Percentiles rank a stretch among this genome's conserved stretches.
Evolutionary conservation across 1,140 invertebrate species (phyloP).

Genomic region (Diabrotica undecimpunctata): DNA sequence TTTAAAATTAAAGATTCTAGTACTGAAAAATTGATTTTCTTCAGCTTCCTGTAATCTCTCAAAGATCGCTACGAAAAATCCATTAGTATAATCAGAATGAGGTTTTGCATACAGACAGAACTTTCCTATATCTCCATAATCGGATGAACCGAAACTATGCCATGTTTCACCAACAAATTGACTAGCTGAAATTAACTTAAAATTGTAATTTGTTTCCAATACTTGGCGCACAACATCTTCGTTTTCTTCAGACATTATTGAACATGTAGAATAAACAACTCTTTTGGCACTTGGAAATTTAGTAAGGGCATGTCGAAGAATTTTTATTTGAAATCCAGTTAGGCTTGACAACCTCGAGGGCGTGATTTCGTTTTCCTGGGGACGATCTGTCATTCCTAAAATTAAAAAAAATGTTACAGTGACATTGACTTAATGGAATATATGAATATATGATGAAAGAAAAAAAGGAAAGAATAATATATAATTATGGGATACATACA

Average conservation of each 20-base stretch:
- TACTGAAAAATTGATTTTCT: slow-evolving; percentile 39
- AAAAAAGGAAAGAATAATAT: neutral
- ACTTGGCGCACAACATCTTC: slow-evolving; percentile 79
- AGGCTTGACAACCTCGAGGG: slow-evolving; percentile 62
- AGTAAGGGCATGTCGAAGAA: slow-evolving; percentile 80
- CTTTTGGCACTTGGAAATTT: slow-evolving; percentile 78
- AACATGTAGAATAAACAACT: slow-evolving; percentile 95
- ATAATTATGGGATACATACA: neutral
- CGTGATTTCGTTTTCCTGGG: slow-evolving; percentile 39
- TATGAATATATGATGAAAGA: neutral
- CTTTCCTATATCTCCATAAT: slow-evolving; percentile 60
- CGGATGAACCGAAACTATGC: slow-evolving; percentile 62
- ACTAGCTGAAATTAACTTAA: slow-evolving; percentile 59
- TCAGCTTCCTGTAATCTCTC: slow-evolving; percentile 53
- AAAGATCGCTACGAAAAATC: slow-evolving; percentile 92
- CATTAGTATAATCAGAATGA: slow-evolving; percentile 77
- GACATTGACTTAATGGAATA: neutral
- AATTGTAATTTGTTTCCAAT: slow-evolving; percentile 54
- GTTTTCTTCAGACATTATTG: slow-evolving; percentile 85
- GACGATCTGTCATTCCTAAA: slow-evolving; percentile 48
- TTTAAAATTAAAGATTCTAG: slow-evolving; percentile 23
- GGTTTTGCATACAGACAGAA: slow-evolving; percentile 76
- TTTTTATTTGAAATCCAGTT: slow-evolving; percentile 76
- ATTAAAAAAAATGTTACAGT: slow-evolving; percentile 5
- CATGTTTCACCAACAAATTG: slow-evolving; percentile 60